Percentiles rank a stretch among this genome's conserved stretches.
Conservation (phyloP, 2,113 vertebrate genomes). For the Phalacrocorax carbo region DNA sequence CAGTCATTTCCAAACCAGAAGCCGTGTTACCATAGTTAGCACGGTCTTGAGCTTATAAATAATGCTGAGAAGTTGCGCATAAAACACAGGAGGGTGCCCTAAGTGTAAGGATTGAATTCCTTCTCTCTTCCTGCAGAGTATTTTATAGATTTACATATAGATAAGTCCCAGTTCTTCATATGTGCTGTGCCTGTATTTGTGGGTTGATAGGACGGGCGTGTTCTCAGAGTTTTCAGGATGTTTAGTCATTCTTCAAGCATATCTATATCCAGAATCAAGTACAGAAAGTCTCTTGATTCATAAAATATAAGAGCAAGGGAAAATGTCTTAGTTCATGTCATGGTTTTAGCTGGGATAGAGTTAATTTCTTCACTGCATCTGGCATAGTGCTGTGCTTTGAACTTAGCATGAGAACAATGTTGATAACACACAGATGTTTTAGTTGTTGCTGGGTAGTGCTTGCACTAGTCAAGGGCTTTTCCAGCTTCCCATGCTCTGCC, state of each 20-base stretch:
- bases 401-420: too few species aligned
- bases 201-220: neutral
- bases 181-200: neutral
- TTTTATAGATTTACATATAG: neutral
- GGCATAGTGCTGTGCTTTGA: too few species aligned
- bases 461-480: too few species aligned
- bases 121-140: neutral
- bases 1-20: neutral
- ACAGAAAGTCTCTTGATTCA: neutral
- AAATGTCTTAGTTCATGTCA: neutral
- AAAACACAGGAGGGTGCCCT: neutral
- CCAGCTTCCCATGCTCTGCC: too few species aligned
- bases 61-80: neutral
- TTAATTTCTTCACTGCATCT: too few species aligned
- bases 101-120: neutral
- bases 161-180: neutral
- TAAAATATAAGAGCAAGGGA: neutral
- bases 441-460: too few species aligned
- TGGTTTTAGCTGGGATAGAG: too few species aligned
- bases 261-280: neutral
- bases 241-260: neutral
- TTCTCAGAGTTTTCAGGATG: neutral
- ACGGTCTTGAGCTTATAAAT: neutral
- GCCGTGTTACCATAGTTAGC: neutral
- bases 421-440: too few species aligned